Evolutionary conservation across 2,797 vertebrate genomes (phyloP).

Genomic region (Trichosurus vulpecula): DNA sequence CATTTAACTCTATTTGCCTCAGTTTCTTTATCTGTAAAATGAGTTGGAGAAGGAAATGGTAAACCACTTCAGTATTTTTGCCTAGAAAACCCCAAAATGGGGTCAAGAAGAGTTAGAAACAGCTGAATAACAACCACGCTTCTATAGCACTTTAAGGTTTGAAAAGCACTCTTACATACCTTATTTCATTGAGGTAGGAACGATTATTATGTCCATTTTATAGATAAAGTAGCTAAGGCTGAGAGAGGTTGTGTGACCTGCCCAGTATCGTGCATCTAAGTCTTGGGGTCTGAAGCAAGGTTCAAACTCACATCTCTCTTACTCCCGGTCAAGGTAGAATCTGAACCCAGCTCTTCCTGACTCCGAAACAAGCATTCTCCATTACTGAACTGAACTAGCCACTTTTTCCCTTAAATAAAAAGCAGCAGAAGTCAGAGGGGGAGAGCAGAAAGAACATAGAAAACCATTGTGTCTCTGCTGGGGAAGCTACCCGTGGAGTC

Average conservation of each 20-base stretch:
- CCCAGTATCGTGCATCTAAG: background rate
- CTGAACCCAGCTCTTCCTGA: background rate
- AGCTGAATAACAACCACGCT: background rate
- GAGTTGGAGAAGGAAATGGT: background rate
- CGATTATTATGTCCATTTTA: background rate
- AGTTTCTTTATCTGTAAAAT: background rate
- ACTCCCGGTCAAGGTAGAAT: background rate
- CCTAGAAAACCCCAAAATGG: background rate
- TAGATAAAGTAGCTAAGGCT: background rate
- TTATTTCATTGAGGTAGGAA: background rate
- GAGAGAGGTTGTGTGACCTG: background rate
- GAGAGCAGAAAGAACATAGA: background rate
- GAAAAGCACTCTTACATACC: too few relatives aligned
- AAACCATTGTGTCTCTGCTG: background rate
- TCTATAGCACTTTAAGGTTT: background rate
- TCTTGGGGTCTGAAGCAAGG: background rate
- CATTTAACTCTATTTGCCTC: background rate
- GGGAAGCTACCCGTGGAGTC: background rate
- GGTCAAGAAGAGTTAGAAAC: background rate
- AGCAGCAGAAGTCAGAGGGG: background rate
- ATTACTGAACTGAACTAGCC: background rate
- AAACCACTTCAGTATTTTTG: background rate
- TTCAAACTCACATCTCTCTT: background rate
- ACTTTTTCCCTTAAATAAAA: background rate
- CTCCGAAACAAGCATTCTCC: background rate